phyloP scores from a whole-genome alignment of 2,888 invertebrate genomes.

The Cloeon dipterum region DNA sequence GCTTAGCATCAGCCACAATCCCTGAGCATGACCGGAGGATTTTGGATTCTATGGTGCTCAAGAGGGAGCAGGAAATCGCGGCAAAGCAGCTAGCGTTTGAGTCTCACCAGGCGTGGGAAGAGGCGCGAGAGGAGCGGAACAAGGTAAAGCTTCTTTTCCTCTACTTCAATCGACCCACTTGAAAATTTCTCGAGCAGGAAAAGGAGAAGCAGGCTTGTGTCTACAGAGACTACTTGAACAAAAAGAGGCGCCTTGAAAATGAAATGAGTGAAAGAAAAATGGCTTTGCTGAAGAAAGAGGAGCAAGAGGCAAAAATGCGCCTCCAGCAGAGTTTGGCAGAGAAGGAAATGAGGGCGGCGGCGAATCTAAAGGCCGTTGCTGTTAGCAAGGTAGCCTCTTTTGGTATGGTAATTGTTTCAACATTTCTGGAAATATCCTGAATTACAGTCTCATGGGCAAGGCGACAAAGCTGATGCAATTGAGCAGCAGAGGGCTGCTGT shows the following conservation, averaged over 20 bases:
- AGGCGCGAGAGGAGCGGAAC: slow-evolving; percentile 18
- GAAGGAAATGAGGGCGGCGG: too few relatives aligned
- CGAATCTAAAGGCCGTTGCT: too few relatives aligned
- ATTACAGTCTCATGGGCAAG: background rate
- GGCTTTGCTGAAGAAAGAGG: slow-evolving; percentile 10
- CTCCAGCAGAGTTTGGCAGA: slow-evolving; percentile 1
- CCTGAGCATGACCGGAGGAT: slow-evolving; percentile 25
- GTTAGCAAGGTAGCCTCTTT: too few relatives aligned
- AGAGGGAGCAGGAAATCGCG: slow-evolving; percentile 21
- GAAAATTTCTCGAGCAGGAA: too few relatives aligned
- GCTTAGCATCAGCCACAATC: slow-evolving; percentile 1
- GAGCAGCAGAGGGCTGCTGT: background rate
- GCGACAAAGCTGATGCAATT: background rate
- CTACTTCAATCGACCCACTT: background rate
- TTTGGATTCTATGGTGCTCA: slow-evolving; percentile 23
- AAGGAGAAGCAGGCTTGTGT: too few relatives aligned
- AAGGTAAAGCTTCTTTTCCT: background rate
- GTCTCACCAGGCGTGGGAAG: slow-evolving; percentile 25
- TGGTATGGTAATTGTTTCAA: too few relatives aligned
- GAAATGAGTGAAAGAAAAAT: slow-evolving; percentile 9
- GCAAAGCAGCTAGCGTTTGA: slow-evolving; percentile 23
- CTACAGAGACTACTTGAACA: slow-evolving; percentile 10
- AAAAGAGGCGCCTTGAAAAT: slow-evolving; percentile 10
- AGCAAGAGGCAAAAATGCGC: slow-evolving; percentile 9
- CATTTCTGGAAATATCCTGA: too few relatives aligned